Evolutionary conservation across 1,140 invertebrate genomes (phyloP), one percentile per base, ranked within the genome.

Genomic region (Polypedilum vanderplanki): DNA sequence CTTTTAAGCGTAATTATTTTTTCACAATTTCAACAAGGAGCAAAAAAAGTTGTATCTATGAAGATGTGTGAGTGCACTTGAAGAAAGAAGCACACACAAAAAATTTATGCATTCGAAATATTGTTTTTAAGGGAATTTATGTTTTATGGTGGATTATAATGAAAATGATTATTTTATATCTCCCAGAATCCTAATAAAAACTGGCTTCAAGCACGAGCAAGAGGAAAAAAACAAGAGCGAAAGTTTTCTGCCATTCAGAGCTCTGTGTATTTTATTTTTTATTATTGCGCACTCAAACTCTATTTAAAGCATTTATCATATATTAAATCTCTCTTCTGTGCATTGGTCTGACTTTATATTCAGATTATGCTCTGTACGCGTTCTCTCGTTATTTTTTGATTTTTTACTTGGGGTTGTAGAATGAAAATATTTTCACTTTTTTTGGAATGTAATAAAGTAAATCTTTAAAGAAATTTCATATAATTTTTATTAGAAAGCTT

Each of bases 161-260:
- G 65, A 70, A 70, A 70, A 70, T 70, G 65, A 70, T 70, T 70
- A 70, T 70, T n/a, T 70, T 70, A 70, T 70, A 70, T 70, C 65
- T 70, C 65, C 65, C 65, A 70, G 18, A 70, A 70, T 70, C 20
- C 65, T 70, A 18, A 70, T 70, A 70, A 70, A n/a, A 70, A 70
- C 17, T 18, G 10, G 46, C 12, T 57, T 57, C 46, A 57, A 57
- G 46, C 46, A 57, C 46, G 46, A 57, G 10, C 41, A 46, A 46
- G 41, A 46, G 15, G 2, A 8, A 12, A 12, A 46, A 9, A 46
- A 46, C 41, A 46, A 46, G 9, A 46, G 41, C 41, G 41, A 57
- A 57, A 57, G 46, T 57, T 57, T 46, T 57, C 46, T 57, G 10
- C n/a, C 46, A 57, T 57, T 12, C 46, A 12, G 12, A 12, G 46